Percentiles rank a stretch among this genome's conserved stretches.
phyloP scores from a whole-genome alignment of 2,113 vertebrate genomes.

The Setophaga kirtlandii region DNA sequence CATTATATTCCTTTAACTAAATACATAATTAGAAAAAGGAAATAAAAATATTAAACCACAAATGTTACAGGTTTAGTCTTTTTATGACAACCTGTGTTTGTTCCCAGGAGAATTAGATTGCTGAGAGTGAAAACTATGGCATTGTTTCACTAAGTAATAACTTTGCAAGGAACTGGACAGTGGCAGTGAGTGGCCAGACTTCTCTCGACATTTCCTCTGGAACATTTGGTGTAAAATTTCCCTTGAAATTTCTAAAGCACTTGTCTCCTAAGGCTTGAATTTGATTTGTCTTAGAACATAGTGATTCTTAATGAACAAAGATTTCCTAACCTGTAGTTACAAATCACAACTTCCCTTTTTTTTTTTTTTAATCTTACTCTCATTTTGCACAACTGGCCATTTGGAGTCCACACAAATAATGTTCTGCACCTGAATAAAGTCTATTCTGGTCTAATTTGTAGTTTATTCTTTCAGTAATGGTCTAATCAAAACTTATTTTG shows the following conservation, averaged over 20 bases:
- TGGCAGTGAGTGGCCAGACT: neutral
- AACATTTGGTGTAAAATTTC: neutral
- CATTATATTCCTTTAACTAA: neutral
- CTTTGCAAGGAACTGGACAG: neutral
- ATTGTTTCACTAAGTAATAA: neutral
- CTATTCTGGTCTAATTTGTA: neutral
- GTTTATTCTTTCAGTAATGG: neutral
- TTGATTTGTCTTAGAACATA: neutral
- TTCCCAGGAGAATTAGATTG: neutral
- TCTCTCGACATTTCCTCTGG: neutral
- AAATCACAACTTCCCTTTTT: neutral
- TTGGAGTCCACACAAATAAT: neutral
- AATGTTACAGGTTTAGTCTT: neutral
- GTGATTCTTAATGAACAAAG: neutral
- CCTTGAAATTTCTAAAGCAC: neutral
- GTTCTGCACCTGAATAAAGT: neutral
- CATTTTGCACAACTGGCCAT: neutral
- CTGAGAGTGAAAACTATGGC: neutral
- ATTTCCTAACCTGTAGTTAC: neutral
- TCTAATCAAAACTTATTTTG: neutral
- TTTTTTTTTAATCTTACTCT: neutral
- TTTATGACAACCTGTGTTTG: neutral
- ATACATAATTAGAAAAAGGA: neutral
- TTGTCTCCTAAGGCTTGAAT: neutral
- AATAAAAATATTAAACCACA: neutral